Percentiles rank a stretch among this genome's conserved stretches.
Evolutionary conservation across 64 coral and sea anemone genomes (phyloP).

Genomic region (Pocillopora verrucosa): DNA sequence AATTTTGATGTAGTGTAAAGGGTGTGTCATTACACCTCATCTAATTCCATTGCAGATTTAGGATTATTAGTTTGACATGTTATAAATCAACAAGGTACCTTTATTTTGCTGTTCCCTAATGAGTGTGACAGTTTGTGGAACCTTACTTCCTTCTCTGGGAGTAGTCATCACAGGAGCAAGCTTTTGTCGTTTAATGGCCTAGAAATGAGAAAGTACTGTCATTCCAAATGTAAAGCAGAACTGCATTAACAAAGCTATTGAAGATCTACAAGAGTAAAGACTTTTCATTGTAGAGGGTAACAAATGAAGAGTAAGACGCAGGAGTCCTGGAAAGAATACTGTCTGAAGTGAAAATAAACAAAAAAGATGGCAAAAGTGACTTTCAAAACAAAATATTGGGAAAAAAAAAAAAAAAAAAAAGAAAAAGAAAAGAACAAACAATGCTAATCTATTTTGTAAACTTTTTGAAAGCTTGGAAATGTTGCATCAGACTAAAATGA

Average conservation of each 20-base stretch:
- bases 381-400: too few species aligned
- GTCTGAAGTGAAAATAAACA: too few species aligned
- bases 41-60: too few species aligned
- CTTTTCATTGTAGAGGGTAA: too few species aligned
- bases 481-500: neutral
- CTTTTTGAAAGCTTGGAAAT: neutral
- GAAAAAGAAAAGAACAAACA: too few species aligned
- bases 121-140: conserved; percentile 40
- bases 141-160: conserved; percentile 23
- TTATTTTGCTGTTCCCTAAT: conserved; percentile 25
- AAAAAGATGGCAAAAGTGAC: too few species aligned
- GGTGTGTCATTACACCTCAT: too few species aligned
- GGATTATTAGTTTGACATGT: neutral
- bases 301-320: too few species aligned
- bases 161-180: neutral
- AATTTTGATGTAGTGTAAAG: too few species aligned
- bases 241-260: neutral
- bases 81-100: neutral
- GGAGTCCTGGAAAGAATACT: too few species aligned
- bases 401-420: too few species aligned
- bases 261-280: too few species aligned
- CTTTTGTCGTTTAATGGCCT: conserved; percentile 33
- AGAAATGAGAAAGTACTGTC: neutral
- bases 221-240: neutral
- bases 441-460: neutral